A percentile compares a stretch with the other conserved stretches of the same genome.
phyloP scores from a whole-genome alignment of 2,888 invertebrate species.

The Pocota personata region DNA sequence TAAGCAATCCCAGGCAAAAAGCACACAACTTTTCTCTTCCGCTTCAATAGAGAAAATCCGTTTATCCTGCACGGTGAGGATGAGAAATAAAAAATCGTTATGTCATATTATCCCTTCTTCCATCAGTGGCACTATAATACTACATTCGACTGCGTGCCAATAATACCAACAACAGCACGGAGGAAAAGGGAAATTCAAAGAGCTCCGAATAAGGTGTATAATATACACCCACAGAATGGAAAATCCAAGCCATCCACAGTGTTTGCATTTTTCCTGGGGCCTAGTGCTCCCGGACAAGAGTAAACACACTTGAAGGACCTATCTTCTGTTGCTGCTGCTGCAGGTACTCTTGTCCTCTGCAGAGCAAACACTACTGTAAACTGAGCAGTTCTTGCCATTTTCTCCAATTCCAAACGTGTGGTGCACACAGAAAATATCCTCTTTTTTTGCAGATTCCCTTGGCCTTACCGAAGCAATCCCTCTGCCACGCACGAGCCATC shows the following conservation, averaged over 20 bases:
- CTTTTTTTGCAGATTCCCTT: constrained; percentile 21
- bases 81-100: constrained; percentile 33
- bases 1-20: constrained; percentile 33
- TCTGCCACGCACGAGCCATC: not conserved
- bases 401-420: not conserved
- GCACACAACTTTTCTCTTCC: constrained; percentile 30
- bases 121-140: constrained; percentile 1
- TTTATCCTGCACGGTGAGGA: constrained; percentile 20
- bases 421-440: not conserved
- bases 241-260: not conserved
- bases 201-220: not conserved
- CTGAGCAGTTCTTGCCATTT: not conserved
- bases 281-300: constrained; percentile 36
- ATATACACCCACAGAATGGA: not conserved
- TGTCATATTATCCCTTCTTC: constrained; percentile 34
- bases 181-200: not conserved
- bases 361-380: not conserved
- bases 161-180: not conserved
- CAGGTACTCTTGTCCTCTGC: constrained; percentile 12
- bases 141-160: constrained; percentile 30
- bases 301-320: constrained; percentile 23
- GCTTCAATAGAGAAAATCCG: constrained; percentile 37
- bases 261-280: constrained; percentile 52
- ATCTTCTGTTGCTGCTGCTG: not conserved
- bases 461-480: not conserved